Base-by-base conservation (phyloP, 2,888 invertebrate species). In the Catocala sponsa region DNA sequence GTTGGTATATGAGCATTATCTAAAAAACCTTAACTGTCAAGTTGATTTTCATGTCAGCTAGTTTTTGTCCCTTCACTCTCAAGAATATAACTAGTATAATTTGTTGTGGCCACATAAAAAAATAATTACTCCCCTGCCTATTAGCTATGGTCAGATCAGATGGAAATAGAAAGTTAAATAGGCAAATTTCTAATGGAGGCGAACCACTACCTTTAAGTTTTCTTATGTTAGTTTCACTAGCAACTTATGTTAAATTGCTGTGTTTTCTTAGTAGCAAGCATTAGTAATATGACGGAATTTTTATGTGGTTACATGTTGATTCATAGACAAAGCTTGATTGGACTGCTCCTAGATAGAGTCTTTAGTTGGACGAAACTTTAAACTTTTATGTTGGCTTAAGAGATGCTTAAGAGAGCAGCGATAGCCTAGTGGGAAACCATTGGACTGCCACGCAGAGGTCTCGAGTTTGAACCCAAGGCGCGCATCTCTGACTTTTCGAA, bases 101-200 rank as follows among this genome's bases (percentile, higher is more conserved):
- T 69, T 71, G 57, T 48, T 35, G 32, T 49, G 2, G 35, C 43
- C 38, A 49, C 44, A 57, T 56, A 78, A 78, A 78, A 74, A 76
- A 75, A 70, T 62, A 63, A 74, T 72, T 63, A 72, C 60, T 70
- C 42, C 38, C 55, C 65, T 60, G 51, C 65, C 50, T 69, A 68
- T 72, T 68, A 68, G 55, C 65, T 42, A 65, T 68, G 65, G 65
- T 65, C 55, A 63, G 59, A 60, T 67, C 55, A 53, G 50, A 65
- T 53, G 65, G 38, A 69, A 63, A 70, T 74, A 72, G 79, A 79
- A 76, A 78, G 71, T 70, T 72, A 67, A 65, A 66, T 65, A 72
- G 59, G 69, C 53, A 63, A 72, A 74, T 78, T 76, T 79, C 79
- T 78, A 78, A 76, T 78, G 67, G 63, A 56, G 62, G 41, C 63